Base-by-base conservation (phyloP, 2,113 vertebrate genomes). In the Anoura caudifer region DNA sequence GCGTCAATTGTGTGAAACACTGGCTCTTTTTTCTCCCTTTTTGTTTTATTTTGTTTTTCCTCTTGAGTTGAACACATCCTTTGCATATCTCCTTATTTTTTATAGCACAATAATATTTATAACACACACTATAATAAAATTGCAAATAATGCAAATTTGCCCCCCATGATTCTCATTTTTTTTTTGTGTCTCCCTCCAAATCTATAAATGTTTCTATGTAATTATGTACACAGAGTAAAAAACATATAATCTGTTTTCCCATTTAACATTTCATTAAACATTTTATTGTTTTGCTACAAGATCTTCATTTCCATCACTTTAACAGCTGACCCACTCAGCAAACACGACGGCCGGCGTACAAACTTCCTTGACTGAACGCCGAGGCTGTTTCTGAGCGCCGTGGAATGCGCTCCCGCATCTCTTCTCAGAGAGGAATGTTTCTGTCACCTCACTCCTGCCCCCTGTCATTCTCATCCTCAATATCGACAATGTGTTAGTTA, bases 21-120 rank as follows among this genome's bases (percentile, higher is more conserved):
- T 69, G 24, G 13, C 15, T 65, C 73, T 90, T 54, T 90, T 47
- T 50, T 14, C n/a, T 73, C 19, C 52, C 31, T 54, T 72, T 77
- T 73, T 85, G 33, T 38, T 88, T 88, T 47, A 6, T 81, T 86
- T 91, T 88, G 33, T 12, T 95, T 91, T 90, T 73, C 3, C 31
- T 84, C 38, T 75, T 69, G 4, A 83, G 86, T 87, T 50, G n/a
- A 65, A 85, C 4, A 50, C 8, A 86, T 86, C 79, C 88, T 83
- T 86, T 89, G 41, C 14, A 87, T 87, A 90, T 91, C 33, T 75
- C 47, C 43, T 31, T 61, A 85, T 70, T 92, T 96, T 94, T 94
- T 77, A 94, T 4, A 79, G 10, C 38, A 95, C 0, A 82, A 36
- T 72, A 79, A 36, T 65, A 82, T 85, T 86, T 87, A 69, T 63